Evolutionary conservation across 2,888 invertebrate genomes (phyloP).

Genomic region (Andricus quercusramuli): DNA sequence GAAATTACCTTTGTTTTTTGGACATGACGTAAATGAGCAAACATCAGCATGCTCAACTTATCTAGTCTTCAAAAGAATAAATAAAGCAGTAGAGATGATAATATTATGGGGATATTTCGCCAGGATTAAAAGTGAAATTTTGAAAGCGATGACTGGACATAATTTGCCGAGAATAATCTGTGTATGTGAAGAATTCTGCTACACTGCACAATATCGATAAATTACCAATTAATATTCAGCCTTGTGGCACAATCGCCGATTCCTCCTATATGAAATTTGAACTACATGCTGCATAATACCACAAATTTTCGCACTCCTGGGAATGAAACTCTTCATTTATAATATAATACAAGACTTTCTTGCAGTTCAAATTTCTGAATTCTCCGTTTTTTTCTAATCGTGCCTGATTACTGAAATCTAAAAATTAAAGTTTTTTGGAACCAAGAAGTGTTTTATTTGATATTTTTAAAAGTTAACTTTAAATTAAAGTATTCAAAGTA

Average conservation of each 20-base stretch:
- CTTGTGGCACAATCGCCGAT: constrained; percentile 3
- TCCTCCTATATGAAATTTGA: neutral
- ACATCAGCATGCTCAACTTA: neutral
- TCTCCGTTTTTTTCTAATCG: too few relatives aligned
- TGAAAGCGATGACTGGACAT: constrained; percentile 1
- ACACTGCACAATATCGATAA: constrained; percentile 14
- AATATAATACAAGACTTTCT: neutral
- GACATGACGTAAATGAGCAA: constrained; percentile 12
- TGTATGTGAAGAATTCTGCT: constrained; percentile 4
- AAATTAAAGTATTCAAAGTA: too few relatives aligned
- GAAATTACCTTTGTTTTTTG: neutral
- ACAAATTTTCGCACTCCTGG: neutral
- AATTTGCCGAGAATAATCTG: neutral
- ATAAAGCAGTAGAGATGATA: too few relatives aligned
- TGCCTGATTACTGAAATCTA: too few relatives aligned
- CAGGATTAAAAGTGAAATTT: neutral
- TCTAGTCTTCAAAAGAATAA: neutral
- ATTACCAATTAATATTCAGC: constrained; percentile 28
- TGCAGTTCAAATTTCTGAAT: too few relatives aligned
- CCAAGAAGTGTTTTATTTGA: too few relatives aligned
- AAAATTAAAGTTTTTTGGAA: too few relatives aligned
- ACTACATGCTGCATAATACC: neutral
- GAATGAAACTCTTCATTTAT: neutral
- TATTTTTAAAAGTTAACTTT: too few relatives aligned
- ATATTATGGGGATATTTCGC: neutral